Percentiles rank a stretch among this genome's conserved stretches.
These are phyloP conservation scores for Natator depressus DNA, from an alignment of 2,113 vertebrate genomes.

Conservation along the genomic window DNA sequence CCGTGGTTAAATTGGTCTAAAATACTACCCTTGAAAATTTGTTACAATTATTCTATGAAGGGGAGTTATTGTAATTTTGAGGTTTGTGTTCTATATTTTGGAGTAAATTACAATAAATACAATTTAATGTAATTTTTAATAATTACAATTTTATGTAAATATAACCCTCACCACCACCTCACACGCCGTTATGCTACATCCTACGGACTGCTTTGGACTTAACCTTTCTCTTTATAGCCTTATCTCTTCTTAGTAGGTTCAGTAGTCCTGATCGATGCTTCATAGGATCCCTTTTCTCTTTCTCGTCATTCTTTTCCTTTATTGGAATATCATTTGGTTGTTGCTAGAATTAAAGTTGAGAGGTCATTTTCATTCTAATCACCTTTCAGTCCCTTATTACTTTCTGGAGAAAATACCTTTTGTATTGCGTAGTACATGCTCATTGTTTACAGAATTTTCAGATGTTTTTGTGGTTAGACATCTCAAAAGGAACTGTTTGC, in stretches of 20 bases:
- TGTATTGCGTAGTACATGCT: not conserved
- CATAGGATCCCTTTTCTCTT: not conserved
- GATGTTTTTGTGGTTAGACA: slow-evolving; percentile 4
- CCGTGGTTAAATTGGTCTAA: slow-evolving; percentile 72
- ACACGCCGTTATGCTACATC: not conserved
- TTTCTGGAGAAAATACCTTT: not conserved
- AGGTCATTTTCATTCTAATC: not conserved
- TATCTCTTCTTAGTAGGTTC: not conserved
- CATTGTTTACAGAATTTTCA: slow-evolving; percentile 4
- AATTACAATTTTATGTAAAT: not conserved
- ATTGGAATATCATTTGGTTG: not conserved
- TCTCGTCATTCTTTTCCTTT: not conserved
- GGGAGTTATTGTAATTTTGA: not conserved
- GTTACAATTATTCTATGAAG: slow-evolving; percentile 37
- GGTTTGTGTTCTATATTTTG: not conserved
- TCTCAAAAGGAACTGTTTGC: not conserved
- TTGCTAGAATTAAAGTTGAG: not conserved
- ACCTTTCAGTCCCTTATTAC: not conserved
- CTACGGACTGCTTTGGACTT: fast-evolving
- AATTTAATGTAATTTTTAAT: not conserved
- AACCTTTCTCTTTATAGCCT: not conserved
- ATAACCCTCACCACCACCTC: not conserved
- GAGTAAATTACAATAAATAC: not conserved
- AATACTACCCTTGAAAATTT: slow-evolving; percentile 53
- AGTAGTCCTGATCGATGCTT: not conserved